Conservation (phyloP, 1,140 invertebrate genomes). For the Drosophila sp. region DNA sequence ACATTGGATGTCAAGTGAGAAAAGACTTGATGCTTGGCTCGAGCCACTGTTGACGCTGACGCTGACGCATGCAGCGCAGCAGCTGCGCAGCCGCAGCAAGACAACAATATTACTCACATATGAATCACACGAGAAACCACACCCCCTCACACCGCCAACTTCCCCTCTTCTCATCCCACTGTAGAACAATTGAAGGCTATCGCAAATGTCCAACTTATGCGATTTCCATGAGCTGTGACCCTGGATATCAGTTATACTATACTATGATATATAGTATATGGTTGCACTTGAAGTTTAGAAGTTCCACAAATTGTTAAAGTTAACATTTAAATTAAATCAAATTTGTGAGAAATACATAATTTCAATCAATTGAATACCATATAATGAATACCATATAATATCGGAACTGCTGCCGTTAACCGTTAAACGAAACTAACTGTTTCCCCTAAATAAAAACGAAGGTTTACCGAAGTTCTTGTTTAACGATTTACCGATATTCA, state of each 20-base stretch:
- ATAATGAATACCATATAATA: too few relatives aligned
- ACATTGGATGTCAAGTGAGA: too few relatives aligned
- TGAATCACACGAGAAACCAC: neutral
- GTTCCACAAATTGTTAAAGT: neutral
- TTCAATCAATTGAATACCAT: too few relatives aligned
- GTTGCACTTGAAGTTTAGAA: constrained; percentile 2
- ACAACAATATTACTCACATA: constrained; percentile 34
- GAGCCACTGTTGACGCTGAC: constrained; percentile 30
- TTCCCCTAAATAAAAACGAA: too few relatives aligned
- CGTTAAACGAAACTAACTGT: too few relatives aligned
- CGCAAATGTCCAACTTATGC: constrained; percentile 27
- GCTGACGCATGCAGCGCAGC: constrained; percentile 38
- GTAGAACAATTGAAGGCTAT: constrained; percentile 31
- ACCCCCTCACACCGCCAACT: neutral
- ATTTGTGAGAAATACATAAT: too few relatives aligned
- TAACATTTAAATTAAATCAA: too few relatives aligned
- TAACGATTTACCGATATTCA: too few relatives aligned
- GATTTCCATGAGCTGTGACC: constrained; percentile 7
- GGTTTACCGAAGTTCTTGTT: too few relatives aligned
- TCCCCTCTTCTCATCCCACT: neutral
- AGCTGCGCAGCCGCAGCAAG: constrained; percentile 13
- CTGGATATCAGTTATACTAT: constrained; percentile 10
- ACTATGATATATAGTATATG: neutral
- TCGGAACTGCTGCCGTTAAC: too few relatives aligned
- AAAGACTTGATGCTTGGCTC: constrained; percentile 27